These are phyloP conservation scores for Spea hammondii DNA, from an alignment of 2,797 vertebrate genomes.

Conservation along the genomic window DNA sequence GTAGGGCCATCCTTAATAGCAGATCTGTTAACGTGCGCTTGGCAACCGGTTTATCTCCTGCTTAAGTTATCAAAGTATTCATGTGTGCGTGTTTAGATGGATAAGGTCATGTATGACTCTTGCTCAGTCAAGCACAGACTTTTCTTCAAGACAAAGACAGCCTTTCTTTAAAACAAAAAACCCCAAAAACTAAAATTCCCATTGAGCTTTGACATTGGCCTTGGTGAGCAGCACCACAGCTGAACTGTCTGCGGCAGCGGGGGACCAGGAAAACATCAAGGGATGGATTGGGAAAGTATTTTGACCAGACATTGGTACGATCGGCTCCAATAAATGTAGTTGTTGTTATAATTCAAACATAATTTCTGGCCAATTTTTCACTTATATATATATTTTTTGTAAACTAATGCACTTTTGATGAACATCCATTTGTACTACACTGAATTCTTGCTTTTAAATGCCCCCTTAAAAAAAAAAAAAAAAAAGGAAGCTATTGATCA, in stretches of 20 bases:
- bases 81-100: no score
- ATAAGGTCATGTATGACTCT: slow-evolving; percentile 60
- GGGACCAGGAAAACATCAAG: slow-evolving; percentile 99
- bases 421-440: slow-evolving; percentile 67
- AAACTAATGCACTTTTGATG: slow-evolving; percentile 67
- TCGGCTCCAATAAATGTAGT: slow-evolving; percentile 99
- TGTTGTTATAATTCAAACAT: slow-evolving; percentile 91
- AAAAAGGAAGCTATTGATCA: not conserved
- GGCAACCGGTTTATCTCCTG: no score
- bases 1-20: no score
- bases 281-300: slow-evolving; percentile 99
- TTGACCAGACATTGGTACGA: slow-evolving; percentile 99
- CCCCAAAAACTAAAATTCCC: slow-evolving; percentile 76
- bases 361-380: slow-evolving; percentile 84
- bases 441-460: slow-evolving; percentile 61
- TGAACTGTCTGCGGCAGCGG: slow-evolving; percentile 99
- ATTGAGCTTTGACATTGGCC: slow-evolving; percentile 99
- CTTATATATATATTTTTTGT: slow-evolving; percentile 55
- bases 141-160: slow-evolving; percentile 75
- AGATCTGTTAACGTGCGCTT: no score
- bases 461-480: not conserved
- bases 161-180: slow-evolving; percentile 73
- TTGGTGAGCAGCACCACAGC: slow-evolving; percentile 99
- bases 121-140: slow-evolving; percentile 78
- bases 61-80: no score